Conservation (phyloP, 2,113 vertebrate species). For the Bubo blakistoni region DNA sequence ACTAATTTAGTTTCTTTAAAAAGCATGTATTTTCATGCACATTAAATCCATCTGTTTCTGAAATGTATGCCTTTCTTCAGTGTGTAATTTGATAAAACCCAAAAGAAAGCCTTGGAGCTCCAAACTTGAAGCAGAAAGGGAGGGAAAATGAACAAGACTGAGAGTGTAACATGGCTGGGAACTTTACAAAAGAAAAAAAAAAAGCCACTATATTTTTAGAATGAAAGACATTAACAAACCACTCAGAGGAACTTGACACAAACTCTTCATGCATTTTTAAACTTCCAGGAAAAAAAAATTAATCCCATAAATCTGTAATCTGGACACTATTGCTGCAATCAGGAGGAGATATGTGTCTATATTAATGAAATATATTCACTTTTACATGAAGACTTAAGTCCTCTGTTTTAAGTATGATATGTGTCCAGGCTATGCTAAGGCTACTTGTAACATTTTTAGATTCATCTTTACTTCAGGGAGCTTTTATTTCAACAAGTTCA, state of each 20-base stretch:
- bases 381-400: neutral
- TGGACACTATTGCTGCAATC: neutral
- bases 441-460: neutral
- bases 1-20: slow-evolving; percentile 86
- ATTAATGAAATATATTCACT: neutral
- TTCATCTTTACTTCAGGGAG: neutral
- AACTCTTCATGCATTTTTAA: neutral
- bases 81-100: slow-evolving; percentile 82
- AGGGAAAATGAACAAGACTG: slow-evolving; percentile 15
- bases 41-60: slow-evolving; percentile 87
- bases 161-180: neutral
- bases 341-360: neutral
- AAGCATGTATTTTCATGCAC: slow-evolving; percentile 81
- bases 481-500: neutral
- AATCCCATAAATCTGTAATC: accelerated
- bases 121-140: slow-evolving; percentile 65
- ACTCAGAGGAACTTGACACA: neutral
- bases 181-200: slow-evolving; percentile 23
- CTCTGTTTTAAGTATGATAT: neutral
- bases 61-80: slow-evolving; percentile 73
- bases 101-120: slow-evolving; percentile 68
- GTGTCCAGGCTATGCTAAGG: neutral
- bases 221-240: neutral
- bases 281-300: neutral
- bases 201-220: slow-evolving; percentile 57